Percentiles rank a stretch among this genome's conserved stretches.
phyloP scores from a whole-genome alignment of 2,797 vertebrate genomes.

The Lithobates pipiens region DNA sequence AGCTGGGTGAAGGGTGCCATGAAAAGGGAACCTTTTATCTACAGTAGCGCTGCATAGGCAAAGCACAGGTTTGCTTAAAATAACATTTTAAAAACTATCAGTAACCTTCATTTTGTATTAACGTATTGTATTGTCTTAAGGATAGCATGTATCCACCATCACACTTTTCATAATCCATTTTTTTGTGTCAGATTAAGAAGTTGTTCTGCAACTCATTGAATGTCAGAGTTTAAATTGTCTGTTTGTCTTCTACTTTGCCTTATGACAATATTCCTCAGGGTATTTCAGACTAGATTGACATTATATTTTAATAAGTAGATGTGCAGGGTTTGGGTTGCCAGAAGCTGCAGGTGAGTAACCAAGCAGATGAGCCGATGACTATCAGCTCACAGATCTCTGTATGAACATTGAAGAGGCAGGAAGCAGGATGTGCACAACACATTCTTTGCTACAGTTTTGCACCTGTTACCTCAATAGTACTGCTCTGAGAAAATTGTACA shows the following conservation, averaged over 20 bases:
- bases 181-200: neutral
- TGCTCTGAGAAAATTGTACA: neutral
- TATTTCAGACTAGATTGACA: conserved; percentile 11
- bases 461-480: conserved; percentile 41
- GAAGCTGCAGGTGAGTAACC: conserved; percentile 46
- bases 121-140: no score
- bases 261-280: neutral
- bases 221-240: neutral
- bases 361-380: conserved; percentile 39
- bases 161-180: no score
- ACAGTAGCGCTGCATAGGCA: no score
- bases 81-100: no score
- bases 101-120: no score
- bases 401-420: conserved; percentile 38
- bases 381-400: conserved; percentile 39
- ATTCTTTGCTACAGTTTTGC: conserved; percentile 18
- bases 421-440: conserved; percentile 52
- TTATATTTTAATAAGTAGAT: neutral
- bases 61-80: no score
- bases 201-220: neutral
- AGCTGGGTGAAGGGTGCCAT: no score
- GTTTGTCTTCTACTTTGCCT: neutral
- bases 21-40: no score
- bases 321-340: neutral
- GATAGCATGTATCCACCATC: neutral